Conservation (phyloP, 1,140 invertebrate species). For the Papilio machaon region DNA sequence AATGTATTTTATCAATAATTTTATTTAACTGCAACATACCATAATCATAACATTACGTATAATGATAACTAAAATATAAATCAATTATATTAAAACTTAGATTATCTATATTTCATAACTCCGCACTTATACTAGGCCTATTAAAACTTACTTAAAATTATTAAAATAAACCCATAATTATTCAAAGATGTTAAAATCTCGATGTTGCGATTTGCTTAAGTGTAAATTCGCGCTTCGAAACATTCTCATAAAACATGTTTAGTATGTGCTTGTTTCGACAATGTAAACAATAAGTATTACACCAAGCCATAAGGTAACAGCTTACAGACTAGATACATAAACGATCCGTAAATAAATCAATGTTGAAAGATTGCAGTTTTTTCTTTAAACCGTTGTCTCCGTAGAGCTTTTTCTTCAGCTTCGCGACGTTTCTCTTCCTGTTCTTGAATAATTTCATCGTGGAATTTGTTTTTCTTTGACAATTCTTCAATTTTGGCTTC, state of each 20-base stretch:
- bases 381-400: slow-evolving; percentile 90
- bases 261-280: neutral
- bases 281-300: neutral
- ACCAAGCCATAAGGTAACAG: slow-evolving; percentile 76
- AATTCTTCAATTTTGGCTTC: slow-evolving; percentile 96
- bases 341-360: slow-evolving; percentile 53
- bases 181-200: neutral
- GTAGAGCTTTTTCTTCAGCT: slow-evolving; percentile 89
- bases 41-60: slow-evolving; percentile 14
- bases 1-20: neutral
- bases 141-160: neutral
- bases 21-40: slow-evolving; percentile 17
- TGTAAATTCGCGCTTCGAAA: neutral
- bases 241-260: neutral
- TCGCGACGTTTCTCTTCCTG: slow-evolving; percentile 91
- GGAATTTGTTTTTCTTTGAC: slow-evolving; percentile 90
- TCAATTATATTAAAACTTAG: slow-evolving; percentile 13
- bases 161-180: neutral
- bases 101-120: slow-evolving; percentile 14
- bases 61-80: slow-evolving; percentile 13
- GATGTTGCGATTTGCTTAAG: neutral
- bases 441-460: slow-evolving; percentile 93
- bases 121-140: neutral
- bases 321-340: slow-evolving; percentile 76
- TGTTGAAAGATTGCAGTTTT: slow-evolving; percentile 90